Evolutionary conservation across 2,113 vertebrate genomes (phyloP), one percentile per base, ranked within the genome.

Genomic region (Suricata suricatta): DNA sequence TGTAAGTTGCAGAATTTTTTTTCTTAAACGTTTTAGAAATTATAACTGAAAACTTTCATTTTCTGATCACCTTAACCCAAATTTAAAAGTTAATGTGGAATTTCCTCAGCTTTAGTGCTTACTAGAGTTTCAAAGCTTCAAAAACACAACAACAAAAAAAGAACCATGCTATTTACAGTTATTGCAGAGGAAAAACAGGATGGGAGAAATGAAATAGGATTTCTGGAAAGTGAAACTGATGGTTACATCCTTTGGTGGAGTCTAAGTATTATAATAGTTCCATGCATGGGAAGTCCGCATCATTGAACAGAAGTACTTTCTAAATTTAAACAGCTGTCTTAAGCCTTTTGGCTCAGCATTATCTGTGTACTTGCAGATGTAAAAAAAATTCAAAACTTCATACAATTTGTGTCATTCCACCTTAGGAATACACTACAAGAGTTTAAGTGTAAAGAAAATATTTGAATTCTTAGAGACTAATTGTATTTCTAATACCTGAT

Each of bases 21-120:
- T 94, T 54, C 54, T 88, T 88, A 80, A 84, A 41, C 6, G 77
- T 68, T 96, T 95, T 79, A 95, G 74, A 93, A 93, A 72, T 74
- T 86, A 16, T 83, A 89, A n/a, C 54, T 64, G 19, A 91, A 96
- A 93, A 35, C 31, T 92, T 71, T 84, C 19, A 89, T 79, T 95
- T 77, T 88, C 33, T 93, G 47, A 69, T 83, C 25, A 69, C 50
- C 6, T 76, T 95, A 41, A 69, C 72, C 25, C 76, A 85, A 93
- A 91, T 85, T 90, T 88, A 93, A 93, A 91, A 80, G 60, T 88
- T 81, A 91, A 74, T 90, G 12, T 54, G 33, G 12, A 35, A 54
- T 80, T 95, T 92, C 63, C 31, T 23, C 25, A 77, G 5, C 83
- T 87, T 96, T 94, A 69, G 4, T 76, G 50, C 8, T 23, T 86